A percentile compares a stretch with the other conserved stretches of the same genome.
Evolutionary conservation across 2,113 vertebrate genomes (phyloP).

Genomic region (Onychorhynchus coronatus): DNA sequence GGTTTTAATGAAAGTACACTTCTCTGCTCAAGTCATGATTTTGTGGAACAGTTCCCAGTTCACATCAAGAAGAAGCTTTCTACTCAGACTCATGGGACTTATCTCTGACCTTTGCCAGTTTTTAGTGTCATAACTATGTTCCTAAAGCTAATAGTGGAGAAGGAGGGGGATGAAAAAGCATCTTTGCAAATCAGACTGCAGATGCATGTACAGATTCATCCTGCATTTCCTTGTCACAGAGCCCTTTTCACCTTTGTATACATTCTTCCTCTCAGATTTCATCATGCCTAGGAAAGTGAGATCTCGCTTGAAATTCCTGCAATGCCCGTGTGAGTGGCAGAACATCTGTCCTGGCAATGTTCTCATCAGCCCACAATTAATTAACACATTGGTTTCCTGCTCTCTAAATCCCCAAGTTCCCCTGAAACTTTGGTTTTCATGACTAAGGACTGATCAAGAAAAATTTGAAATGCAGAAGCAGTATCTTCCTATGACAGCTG

Average conservation of each 20-base stretch:
- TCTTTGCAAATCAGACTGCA: neutral
- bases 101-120: neutral
- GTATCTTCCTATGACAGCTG: neutral
- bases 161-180: neutral
- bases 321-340: neutral
- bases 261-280: neutral
- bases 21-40: neutral
- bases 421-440: neutral
- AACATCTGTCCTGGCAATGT: slow-evolving; percentile 8
- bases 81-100: neutral
- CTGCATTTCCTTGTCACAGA: neutral
- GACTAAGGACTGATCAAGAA: neutral
- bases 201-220: neutral
- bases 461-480: neutral
- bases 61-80: neutral
- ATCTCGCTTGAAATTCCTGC: neutral
- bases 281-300: neutral
- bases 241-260: neutral
- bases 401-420: neutral
- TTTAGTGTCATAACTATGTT: neutral
- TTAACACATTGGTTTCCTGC: neutral
- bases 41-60: neutral
- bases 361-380: slow-evolving; percentile 1
- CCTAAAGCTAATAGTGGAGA: neutral
- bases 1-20: neutral